Percentiles rank a stretch among this genome's conserved stretches.
phyloP scores from a whole-genome alignment of 2,113 vertebrate species.

The Varanus salvator region DNA sequence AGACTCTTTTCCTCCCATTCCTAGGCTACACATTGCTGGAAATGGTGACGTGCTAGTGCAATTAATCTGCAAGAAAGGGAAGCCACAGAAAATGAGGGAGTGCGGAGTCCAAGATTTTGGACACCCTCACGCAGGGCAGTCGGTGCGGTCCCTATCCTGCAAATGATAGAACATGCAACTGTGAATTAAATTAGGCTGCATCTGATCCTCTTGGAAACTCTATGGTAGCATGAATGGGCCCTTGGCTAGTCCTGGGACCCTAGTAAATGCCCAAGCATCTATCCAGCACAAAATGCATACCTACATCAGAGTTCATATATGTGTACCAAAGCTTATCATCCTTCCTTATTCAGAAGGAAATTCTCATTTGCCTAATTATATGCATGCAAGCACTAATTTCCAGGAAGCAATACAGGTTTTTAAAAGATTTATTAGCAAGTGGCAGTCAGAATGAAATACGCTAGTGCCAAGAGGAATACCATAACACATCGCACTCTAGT shows the following conservation, averaged over 20 bases:
- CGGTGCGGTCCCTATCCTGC: not conserved
- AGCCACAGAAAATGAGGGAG: not conserved
- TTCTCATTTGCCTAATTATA: constrained; percentile 10
- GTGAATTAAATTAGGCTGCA: not conserved
- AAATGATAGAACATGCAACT: not conserved
- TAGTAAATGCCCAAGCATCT: not conserved
- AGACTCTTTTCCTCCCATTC: not conserved
- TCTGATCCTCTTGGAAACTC: not conserved
- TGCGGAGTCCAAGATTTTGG: not conserved
- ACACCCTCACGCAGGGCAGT: not conserved
- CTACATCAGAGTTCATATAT: not conserved
- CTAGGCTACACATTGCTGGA: not conserved
- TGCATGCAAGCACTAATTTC: constrained; percentile 2
- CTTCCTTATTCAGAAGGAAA: not conserved
- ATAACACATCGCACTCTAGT: not conserved
- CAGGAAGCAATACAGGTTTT: constrained; percentile 12
- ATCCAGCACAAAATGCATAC: not conserved
- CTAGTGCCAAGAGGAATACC: constrained; percentile 2
- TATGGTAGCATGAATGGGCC: not conserved
- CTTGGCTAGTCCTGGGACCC: not conserved
- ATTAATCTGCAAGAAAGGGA: not conserved
- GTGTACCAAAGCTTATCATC: not conserved
- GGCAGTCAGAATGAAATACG: not conserved
- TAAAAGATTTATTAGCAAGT: constrained; percentile 28
- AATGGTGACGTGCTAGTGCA: not conserved